Conservation (phyloP, 2,113 vertebrate genomes). For the Mugil cephalus region DNA sequence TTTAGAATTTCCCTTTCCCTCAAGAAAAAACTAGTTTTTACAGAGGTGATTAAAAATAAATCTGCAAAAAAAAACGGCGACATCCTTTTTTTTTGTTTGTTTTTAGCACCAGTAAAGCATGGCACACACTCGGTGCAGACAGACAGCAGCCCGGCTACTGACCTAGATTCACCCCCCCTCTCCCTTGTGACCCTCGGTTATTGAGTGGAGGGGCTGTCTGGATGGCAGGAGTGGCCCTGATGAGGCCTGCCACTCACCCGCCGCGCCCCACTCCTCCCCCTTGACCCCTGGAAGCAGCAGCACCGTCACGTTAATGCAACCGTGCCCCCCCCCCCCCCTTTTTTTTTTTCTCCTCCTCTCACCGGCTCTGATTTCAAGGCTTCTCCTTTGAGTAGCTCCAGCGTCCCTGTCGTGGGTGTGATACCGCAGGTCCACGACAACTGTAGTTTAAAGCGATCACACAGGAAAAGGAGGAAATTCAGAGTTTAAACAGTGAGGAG, state of each 20-base stretch:
- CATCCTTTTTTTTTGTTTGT: constrained; percentile 9
- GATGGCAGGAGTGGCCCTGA: constrained; percentile 51
- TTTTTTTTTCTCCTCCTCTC: not conserved
- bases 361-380: not conserved
- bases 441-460: not conserved
- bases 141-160: constrained; percentile 68
- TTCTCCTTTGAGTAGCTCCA: not conserved
- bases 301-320: not conserved
- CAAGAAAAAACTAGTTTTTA: not conserved
- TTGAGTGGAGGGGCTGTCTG: constrained; percentile 64
- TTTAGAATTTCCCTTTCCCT: not conserved
- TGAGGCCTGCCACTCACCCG: constrained; percentile 54
- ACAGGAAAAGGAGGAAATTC: not conserved
- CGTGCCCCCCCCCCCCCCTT: not conserved
- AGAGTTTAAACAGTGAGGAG: not conserved
- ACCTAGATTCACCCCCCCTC: constrained; percentile 73
- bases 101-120: constrained; percentile 24
- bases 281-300: constrained; percentile 20
- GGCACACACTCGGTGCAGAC: constrained; percentile 42
- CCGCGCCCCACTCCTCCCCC: constrained; percentile 14
- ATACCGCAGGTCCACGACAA: not conserved
- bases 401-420: not conserved
- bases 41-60: constrained; percentile 8
- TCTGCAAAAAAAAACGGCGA: constrained; percentile 18
- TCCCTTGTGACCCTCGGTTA: constrained; percentile 36